Percentiles rank a stretch among this genome's conserved stretches.
These are phyloP conservation scores for Drosophila peninsularis DNA, from an alignment of 2,888 invertebrate species.

Conservation along the genomic window DNA sequence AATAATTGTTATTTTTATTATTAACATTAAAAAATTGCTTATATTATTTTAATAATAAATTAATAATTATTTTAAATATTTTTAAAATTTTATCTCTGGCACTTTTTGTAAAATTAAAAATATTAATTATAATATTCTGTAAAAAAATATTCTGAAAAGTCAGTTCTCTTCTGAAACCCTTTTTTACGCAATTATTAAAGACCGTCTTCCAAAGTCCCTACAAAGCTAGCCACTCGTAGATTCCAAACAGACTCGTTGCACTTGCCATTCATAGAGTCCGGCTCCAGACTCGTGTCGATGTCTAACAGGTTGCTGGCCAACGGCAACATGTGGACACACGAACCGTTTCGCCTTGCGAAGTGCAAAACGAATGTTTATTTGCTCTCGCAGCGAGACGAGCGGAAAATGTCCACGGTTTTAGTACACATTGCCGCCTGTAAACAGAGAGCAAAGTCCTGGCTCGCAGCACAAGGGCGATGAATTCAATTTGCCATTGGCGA, in stretches of 20 bases:
- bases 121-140: too few species aligned
- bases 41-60: too few species aligned
- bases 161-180: too few species aligned
- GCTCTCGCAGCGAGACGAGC: not conserved
- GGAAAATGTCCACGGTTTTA: constrained; percentile 41
- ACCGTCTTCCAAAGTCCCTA: not conserved
- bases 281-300: constrained; percentile 15
- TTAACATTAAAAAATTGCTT: too few species aligned
- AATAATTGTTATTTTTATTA: not conserved
- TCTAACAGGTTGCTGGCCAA: constrained; percentile 77
- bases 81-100: too few species aligned
- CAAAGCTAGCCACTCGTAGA: not conserved
- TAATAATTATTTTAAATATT: too few species aligned
- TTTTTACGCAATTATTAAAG: too few species aligned
- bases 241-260: not conserved
- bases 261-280: constrained; percentile 3
- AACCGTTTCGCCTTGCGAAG: constrained; percentile 20
- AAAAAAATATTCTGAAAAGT: too few species aligned
- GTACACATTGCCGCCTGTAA: constrained; percentile 70
- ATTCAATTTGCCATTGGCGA: constrained; percentile 69
- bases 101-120: too few species aligned
- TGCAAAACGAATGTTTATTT: constrained; percentile 2
- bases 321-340: constrained; percentile 73
- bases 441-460: constrained; percentile 65
- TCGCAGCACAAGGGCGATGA: constrained; percentile 24